These are phyloP conservation scores for Ceratitis capitata DNA, from an alignment of 1,140 invertebrate genomes.

Conservation along the genomic window DNA sequence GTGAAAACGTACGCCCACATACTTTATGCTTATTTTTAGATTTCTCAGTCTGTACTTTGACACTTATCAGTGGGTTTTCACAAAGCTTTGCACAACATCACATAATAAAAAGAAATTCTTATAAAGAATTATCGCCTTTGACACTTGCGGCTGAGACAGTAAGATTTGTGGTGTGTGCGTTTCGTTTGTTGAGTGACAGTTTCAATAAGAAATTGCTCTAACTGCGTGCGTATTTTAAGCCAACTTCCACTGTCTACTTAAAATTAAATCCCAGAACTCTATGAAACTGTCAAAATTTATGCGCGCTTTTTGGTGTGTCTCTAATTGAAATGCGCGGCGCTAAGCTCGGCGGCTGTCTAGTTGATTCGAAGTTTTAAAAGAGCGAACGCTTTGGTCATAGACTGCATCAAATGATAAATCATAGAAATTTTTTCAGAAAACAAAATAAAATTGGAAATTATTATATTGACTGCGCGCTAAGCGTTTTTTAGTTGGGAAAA, in stretches of 20 bases:
- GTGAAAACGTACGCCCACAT: not conserved
- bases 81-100: not conserved
- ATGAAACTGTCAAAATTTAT: constrained; percentile 22
- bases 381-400: not conserved
- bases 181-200: constrained; percentile 20
- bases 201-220: not conserved
- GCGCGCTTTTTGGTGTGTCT: not conserved
- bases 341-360: not conserved
- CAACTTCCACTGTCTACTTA: not conserved
- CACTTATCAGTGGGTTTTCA: not conserved
- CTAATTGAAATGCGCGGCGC: not conserved
- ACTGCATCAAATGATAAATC: not conserved
- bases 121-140: not conserved
- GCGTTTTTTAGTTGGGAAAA: not conserved
- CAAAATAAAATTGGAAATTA: not conserved
- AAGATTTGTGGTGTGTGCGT: not conserved
- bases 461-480: not conserved
- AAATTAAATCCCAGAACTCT: not conserved
- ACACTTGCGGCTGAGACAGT: not conserved
- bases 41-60: not conserved
- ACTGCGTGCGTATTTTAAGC: not conserved
- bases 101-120: too few relatives aligned
- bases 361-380: not conserved
- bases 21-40: not conserved
- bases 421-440: not conserved